phyloP scores from a whole-genome alignment of 53 echinoderm and acorn worm genomes.

The Arbacia lixula region DNA sequence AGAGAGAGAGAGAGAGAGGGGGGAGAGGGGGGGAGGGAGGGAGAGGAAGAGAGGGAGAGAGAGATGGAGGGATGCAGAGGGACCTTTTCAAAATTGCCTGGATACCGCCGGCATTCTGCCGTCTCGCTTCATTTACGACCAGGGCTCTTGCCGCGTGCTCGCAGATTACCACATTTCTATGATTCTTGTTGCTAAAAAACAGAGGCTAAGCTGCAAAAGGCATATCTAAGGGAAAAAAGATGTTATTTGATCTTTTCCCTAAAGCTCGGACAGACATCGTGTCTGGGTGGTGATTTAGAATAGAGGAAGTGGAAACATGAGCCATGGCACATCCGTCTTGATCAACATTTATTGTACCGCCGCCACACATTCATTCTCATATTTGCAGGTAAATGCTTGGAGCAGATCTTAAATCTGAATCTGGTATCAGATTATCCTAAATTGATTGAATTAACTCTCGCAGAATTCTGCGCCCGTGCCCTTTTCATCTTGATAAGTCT shows the following conservation, averaged over 20 bases:
- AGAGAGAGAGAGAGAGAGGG: neutral
- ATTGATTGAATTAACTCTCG: too few relatives aligned
- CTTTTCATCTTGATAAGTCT: too few relatives aligned
- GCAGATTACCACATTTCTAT: constrained; percentile 5
- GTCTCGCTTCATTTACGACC: constrained; percentile 41
- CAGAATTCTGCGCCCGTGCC: too few relatives aligned
- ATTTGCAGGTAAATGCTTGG: too few relatives aligned
- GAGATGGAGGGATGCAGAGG: neutral
- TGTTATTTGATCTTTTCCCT: constrained; percentile 16
- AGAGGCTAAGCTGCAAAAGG: too few relatives aligned
- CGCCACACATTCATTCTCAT: constrained; percentile 31
- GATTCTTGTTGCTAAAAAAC: too few relatives aligned
- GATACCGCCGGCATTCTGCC: constrained; percentile 2
- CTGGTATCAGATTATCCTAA: too few relatives aligned
- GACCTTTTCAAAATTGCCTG: constrained; percentile 40
- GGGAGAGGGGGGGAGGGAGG: neutral
- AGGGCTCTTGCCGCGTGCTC: neutral
- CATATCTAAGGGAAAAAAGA: constrained; percentile 8
- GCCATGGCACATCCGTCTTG: neutral
- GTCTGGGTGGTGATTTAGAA: neutral
- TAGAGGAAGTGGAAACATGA: neutral
- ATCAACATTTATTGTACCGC: constrained; percentile 17
- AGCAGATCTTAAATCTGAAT: too few relatives aligned
- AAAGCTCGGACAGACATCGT: constrained; percentile 10
- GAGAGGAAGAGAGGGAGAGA: neutral